Conservation (phyloP, 2,113 vertebrate species). For the Oreochromis tanganicae region DNA sequence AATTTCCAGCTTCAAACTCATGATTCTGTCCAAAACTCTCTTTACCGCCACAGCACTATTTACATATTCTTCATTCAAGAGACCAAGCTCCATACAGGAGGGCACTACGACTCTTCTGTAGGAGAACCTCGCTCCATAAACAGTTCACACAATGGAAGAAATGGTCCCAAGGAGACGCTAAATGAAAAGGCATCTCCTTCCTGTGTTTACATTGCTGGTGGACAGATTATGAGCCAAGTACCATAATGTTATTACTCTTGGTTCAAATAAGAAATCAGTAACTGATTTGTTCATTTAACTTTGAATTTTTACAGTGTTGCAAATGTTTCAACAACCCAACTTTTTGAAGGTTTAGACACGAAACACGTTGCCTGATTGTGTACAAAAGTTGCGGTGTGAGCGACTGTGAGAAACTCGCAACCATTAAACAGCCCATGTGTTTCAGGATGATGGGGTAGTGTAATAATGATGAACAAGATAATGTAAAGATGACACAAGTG, state of each 20-base stretch:
- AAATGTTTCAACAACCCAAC: neutral
- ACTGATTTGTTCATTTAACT: no score
- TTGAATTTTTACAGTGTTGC: rapidly evolving
- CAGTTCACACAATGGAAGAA: neutral
- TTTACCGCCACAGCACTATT: neutral
- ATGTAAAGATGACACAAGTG: rapidly evolving
- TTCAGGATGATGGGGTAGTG: neutral
- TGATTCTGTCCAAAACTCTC: neutral
- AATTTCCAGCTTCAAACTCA: neutral
- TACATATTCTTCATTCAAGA: neutral
- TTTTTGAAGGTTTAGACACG: neutral
- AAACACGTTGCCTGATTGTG: rapidly evolving
- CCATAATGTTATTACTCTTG: neutral
- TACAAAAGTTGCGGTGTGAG: neutral
- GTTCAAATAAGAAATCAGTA: neutral
- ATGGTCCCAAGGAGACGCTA: neutral
- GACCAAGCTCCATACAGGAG: neutral
- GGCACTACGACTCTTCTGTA: neutral
- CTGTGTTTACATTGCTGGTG: neutral
- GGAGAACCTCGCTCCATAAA: neutral
- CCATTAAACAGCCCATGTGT: rapidly evolving
- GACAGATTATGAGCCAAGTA: neutral
- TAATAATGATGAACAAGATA: neutral
- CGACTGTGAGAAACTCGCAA: rapidly evolving
- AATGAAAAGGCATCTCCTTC: neutral